Evolutionary conservation across 2,888 invertebrate genomes (phyloP).

Genomic region (Gymnoscelis rufifasciata): DNA sequence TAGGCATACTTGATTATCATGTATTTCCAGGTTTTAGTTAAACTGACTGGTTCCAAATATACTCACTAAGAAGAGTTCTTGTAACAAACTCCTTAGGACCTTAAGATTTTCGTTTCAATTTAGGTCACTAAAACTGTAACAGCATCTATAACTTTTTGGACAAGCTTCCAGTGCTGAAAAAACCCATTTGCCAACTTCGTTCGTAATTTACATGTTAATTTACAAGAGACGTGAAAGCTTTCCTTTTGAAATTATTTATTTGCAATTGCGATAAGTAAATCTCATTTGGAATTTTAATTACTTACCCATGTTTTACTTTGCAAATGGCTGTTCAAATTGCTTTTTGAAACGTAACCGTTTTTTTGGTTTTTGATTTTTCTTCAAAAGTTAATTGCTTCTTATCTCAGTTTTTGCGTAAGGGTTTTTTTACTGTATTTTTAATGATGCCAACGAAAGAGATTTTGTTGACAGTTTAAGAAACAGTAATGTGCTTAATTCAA

Average conservation of each 20-base stretch:
- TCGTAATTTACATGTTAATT: slow-evolving; percentile 34
- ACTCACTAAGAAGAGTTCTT: no score
- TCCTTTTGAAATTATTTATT: slow-evolving; percentile 35
- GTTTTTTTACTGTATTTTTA: no score
- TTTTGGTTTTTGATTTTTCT: slow-evolving; percentile 2
- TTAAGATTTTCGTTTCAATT: background rate
- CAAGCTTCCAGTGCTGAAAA: slow-evolving; percentile 18
- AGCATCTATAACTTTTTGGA: no score
- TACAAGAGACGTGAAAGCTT: slow-evolving; percentile 30
- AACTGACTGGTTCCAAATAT: no score
- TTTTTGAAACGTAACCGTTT: slow-evolving; percentile 22
- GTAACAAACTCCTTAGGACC: background rate
- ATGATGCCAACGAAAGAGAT: no score
- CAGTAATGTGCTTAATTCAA: no score
- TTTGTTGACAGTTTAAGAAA: no score
- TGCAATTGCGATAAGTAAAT: slow-evolving; percentile 34
- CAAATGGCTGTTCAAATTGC: slow-evolving; percentile 26
- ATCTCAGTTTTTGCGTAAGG: no score
- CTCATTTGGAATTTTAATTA: slow-evolving; percentile 35
- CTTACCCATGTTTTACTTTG: slow-evolving; percentile 26
- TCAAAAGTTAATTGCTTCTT: background rate
- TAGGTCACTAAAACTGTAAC: no score
- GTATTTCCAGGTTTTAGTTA: no score
- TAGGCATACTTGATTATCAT: no score
- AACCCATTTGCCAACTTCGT: slow-evolving; percentile 22